Percentiles rank a stretch among this genome's conserved stretches.
Evolutionary conservation across 2,113 vertebrate genomes (phyloP).

Genomic region (Dryoscopus gambensis): DNA sequence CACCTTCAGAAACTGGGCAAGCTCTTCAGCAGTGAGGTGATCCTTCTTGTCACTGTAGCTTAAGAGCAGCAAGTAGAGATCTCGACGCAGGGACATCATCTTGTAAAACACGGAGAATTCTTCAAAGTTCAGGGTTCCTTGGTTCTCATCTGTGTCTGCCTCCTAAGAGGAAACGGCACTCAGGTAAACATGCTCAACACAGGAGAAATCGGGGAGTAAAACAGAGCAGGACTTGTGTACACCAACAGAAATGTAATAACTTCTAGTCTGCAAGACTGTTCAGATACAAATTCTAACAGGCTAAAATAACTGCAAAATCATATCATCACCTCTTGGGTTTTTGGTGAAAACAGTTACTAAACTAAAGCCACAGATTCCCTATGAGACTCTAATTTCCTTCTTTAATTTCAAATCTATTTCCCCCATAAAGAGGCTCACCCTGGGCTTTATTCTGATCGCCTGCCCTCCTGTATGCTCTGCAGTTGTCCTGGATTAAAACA

Average conservation of each 20-base stretch:
- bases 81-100: slow-evolving; percentile 96
- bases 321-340: neutral
- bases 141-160: slow-evolving; percentile 95
- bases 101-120: slow-evolving; percentile 97
- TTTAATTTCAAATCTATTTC: neutral
- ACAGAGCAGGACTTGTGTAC: neutral
- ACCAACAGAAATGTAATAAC: neutral
- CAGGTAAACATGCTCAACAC: neutral
- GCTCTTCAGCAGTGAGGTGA: slow-evolving; percentile 87
- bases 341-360: neutral
- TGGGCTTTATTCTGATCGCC: neutral
- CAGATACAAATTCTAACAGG: neutral
- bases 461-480: neutral
- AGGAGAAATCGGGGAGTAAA: neutral
- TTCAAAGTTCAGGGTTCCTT: slow-evolving; percentile 92
- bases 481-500: neutral
- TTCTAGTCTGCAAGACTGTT: neutral
- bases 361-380: neutral
- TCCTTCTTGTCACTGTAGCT: slow-evolving; percentile 95
- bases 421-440: neutral
- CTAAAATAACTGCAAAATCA: neutral
- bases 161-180: slow-evolving; percentile 73
- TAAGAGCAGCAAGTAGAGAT: slow-evolving; percentile 90
- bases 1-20: slow-evolving; percentile 85
- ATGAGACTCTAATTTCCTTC: neutral